phyloP scores from a whole-genome alignment of 2,113 vertebrate genomes.

The Ibidorhyncha struthersii region DNA sequence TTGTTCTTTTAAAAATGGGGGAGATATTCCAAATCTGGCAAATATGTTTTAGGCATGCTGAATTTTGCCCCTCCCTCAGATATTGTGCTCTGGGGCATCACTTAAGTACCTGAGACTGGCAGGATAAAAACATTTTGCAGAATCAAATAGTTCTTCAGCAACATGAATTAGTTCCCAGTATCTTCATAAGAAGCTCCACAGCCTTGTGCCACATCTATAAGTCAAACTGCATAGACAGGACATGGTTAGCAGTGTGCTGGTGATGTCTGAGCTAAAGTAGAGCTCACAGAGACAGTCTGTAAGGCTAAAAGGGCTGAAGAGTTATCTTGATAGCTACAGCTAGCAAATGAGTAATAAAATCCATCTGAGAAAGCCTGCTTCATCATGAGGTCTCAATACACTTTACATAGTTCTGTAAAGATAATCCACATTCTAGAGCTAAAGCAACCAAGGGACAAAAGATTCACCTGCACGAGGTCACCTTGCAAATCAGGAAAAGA shows the following conservation, averaged over 20 bases:
- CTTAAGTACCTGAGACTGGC: neutral
- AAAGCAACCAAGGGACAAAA: neutral
- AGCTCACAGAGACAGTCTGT: neutral
- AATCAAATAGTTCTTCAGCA: neutral
- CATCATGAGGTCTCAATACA: neutral
- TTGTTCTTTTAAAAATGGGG: neutral
- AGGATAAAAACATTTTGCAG: neutral
- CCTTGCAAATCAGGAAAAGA: neutral
- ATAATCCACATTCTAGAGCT: neutral
- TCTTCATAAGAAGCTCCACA: neutral
- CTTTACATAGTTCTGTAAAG: neutral
- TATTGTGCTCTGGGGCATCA: neutral
- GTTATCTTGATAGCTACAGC: neutral
- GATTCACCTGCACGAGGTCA: neutral
- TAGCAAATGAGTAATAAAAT: neutral
- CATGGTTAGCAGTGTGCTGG: neutral
- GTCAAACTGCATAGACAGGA: neutral
- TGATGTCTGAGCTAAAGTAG: neutral
- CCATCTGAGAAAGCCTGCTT: neutral
- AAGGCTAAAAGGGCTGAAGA: neutral
- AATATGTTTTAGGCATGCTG: neutral
- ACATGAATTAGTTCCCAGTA: neutral
- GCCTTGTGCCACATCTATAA: neutral
- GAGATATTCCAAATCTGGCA: neutral
- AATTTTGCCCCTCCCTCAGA: neutral